Evolutionary conservation across 2,797 vertebrate genomes (phyloP), one percentile per base, ranked within the genome.

Genomic region (Chiloscyllium punctatum): DNA sequence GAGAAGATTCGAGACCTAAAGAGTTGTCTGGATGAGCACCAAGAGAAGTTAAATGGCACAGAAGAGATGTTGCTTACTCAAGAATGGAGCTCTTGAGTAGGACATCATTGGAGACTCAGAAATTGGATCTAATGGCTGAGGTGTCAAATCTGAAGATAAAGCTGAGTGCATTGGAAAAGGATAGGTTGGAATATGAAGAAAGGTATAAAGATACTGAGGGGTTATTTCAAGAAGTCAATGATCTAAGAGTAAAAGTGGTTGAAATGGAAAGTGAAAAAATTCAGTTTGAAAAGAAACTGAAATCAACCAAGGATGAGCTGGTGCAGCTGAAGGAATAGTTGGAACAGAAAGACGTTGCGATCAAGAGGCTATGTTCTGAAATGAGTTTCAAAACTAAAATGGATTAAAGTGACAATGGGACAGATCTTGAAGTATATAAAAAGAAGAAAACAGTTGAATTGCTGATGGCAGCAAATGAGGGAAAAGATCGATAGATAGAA

Each of bases 401-500:
- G 97, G 97, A 97, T 97, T 97, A 96, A 94, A 30, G 98, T 99
- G 96, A 96, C 97, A 87, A 96, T 97, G 48, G 99, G 99, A 87
- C 98, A 77, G 94, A 71, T 95, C 97, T 98, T 96, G 99, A 99
- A 97, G 98, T 99, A 88, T 99, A 99, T 97, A 99, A 98, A 97
- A 99, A 99, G 99, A 99, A 99, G 97, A 99, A 98, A 96, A 98
- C 99, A 0, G 97, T 99, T 95, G 99, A 99, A 95, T 99, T 99
- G 0, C 96, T 99, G 96, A 98, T 99, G 99, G 98, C 98, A 96
- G 98, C 98, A 96, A 99, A 99, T 97, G 99, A 99, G 97, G 99
- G 99, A 97, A 99, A 99, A 99, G 99, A 99, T 97, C 98, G 97
- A 94, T 99, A 99, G 97, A 99, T 99, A 96, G 99, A 99, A 96